Evolutionary conservation across 2,888 invertebrate species (phyloP).

Genomic region (Nowickia ferox): DNA sequence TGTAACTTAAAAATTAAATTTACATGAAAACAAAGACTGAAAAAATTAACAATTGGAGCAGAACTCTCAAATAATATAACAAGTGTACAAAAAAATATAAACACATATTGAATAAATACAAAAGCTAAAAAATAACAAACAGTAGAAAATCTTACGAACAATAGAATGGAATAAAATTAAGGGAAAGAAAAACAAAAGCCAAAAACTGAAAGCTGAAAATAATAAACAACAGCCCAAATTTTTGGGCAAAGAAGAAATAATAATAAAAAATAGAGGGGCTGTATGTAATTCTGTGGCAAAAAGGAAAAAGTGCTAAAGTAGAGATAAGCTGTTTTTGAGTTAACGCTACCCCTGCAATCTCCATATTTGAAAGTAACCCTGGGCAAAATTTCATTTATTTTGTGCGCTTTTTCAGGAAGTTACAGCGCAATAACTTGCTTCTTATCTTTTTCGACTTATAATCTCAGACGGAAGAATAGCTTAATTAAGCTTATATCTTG

Average conservation of each 20-base stretch:
- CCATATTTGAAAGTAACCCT: too few species aligned
- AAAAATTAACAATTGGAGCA: conserved; percentile 22
- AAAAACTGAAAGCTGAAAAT: background rate
- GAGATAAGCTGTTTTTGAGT: too few species aligned
- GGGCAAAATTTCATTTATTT: too few species aligned
- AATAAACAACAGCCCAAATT: conserved; percentile 19
- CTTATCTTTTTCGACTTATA: too few species aligned
- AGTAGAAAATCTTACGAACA: conserved; percentile 33
- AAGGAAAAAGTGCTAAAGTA: too few species aligned
- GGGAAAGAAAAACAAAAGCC: background rate
- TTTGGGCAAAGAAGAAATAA: background rate
- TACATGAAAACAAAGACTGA: background rate
- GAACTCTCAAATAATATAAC: conserved; percentile 10
- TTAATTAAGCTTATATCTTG: too few species aligned
- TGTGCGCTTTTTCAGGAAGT: too few species aligned
- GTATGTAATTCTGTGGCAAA: background rate
- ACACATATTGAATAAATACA: background rate
- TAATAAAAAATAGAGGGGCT: background rate
- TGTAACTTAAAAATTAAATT: background rate
- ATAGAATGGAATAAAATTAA: conserved; percentile 56
- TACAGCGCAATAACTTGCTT: too few species aligned
- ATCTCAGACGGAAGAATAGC: too few species aligned
- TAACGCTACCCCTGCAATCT: too few species aligned
- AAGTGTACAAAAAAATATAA: background rate
- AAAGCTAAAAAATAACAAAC: background rate